phyloP scores from a whole-genome alignment of 2,797 vertebrate genomes.

The Rhinogobio ventralis region DNA sequence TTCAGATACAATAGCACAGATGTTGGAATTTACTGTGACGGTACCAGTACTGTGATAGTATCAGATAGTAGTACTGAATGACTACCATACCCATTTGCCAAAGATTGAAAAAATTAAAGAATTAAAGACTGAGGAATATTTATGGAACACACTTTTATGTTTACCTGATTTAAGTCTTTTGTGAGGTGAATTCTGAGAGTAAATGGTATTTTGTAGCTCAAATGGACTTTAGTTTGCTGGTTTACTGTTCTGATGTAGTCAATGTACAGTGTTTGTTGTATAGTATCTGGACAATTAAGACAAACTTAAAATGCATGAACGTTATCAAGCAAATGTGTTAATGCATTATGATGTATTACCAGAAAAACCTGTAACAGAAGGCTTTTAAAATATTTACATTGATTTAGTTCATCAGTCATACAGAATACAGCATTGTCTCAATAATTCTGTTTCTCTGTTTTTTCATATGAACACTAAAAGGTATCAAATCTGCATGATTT shows the following conservation, averaged over 20 bases:
- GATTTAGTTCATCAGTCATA: not conserved
- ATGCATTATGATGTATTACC: not conserved
- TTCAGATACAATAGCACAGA: not conserved
- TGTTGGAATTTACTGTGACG: not conserved
- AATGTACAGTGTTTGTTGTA: no score
- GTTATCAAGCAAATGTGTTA: not conserved
- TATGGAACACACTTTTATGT: not conserved
- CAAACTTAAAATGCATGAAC: not conserved
- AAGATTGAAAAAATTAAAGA: not conserved
- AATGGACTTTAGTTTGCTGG: not conserved
- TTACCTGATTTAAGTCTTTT: not conserved
- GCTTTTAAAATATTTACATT: not conserved
- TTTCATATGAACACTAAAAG: not conserved
- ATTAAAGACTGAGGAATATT: not conserved
- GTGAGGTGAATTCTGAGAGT: not conserved
- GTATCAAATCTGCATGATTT: not conserved
- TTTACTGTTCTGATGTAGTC: not conserved
- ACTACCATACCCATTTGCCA: not conserved
- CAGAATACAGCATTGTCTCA: not conserved
- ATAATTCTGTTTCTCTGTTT: not conserved
- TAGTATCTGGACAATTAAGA: not conserved
- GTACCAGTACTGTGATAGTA: not conserved
- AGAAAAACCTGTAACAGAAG: not conserved
- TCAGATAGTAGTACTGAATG: not conserved
- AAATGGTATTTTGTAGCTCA: not conserved